Conservation (phyloP, 92 coral and sea anemone genomes). For the Epizoanthus illoricatus region DNA sequence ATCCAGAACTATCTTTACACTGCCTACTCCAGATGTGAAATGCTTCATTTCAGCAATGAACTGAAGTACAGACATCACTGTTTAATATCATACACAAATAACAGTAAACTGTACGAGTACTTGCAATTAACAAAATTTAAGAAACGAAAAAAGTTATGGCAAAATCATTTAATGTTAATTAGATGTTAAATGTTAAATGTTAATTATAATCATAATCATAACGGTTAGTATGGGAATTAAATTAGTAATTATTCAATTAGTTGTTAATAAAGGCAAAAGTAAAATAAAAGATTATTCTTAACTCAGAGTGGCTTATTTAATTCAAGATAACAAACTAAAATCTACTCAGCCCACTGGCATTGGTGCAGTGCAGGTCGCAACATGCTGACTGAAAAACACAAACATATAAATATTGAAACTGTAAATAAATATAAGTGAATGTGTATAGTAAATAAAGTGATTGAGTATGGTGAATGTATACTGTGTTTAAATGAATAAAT, state of each 20-base stretch:
- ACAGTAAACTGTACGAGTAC: too few species aligned
- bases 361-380: slow-evolving; percentile 38
- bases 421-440: neutral
- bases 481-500: too few species aligned
- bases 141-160: too few species aligned
- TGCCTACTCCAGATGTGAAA: slow-evolving; percentile 3
- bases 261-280: slow-evolving; percentile 5
- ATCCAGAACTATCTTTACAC: neutral
- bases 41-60: neutral
- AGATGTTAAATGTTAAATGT: neutral
- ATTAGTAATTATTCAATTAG: neutral
- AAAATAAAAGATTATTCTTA: neutral
- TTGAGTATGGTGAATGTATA: too few species aligned
- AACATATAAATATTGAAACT: slow-evolving; percentile 8
- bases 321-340: slow-evolving; percentile 4
- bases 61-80: neutral
- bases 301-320: neutral
- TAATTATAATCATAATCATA: too few species aligned
- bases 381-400: slow-evolving; percentile 37
- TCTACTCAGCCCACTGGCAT: slow-evolving; percentile 41
- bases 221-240: neutral
- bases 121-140: too few species aligned
- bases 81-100: neutral
- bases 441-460: neutral
- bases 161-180: neutral